These are phyloP conservation scores for Phataginus tetradactyla DNA, from an alignment of 2,797 vertebrate genomes.

Conservation along the genomic window DNA sequence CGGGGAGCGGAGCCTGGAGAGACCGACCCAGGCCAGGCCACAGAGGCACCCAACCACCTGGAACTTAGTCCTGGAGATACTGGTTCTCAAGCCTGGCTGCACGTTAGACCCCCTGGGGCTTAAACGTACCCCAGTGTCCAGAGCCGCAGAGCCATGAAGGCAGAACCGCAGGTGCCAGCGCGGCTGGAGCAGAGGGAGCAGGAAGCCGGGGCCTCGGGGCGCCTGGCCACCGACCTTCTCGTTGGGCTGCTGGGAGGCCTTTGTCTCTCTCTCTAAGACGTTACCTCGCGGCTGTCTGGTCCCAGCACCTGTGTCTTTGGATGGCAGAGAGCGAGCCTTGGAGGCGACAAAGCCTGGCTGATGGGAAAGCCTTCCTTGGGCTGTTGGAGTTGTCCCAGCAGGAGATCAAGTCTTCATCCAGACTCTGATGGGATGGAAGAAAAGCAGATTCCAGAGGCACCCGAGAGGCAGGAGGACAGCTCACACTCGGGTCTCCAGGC, in stretches of 20 bases:
- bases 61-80: background rate
- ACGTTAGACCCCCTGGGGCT: background rate
- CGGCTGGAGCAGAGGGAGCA: background rate
- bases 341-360: background rate
- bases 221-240: accelerated
- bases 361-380: background rate
- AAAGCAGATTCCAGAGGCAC: background rate
- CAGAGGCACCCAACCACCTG: accelerated
- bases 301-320: background rate
- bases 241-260: background rate
- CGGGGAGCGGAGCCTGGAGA: background rate
- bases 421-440: background rate
- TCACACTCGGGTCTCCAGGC: background rate
- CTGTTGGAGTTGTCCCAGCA: accelerated
- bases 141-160: accelerated
- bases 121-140: background rate
- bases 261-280: background rate
- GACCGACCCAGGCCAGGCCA: background rate
- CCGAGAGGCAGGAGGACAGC: accelerated
- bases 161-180: no score
- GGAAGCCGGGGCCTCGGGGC: accelerated
- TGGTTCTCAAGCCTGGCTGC: background rate
- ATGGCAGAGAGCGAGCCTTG: background rate
- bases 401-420: background rate
- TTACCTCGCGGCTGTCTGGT: accelerated